Percentiles rank a stretch among this genome's conserved stretches.
Conservation (phyloP, 2,888 invertebrate species). For the Helleia helle region DNA sequence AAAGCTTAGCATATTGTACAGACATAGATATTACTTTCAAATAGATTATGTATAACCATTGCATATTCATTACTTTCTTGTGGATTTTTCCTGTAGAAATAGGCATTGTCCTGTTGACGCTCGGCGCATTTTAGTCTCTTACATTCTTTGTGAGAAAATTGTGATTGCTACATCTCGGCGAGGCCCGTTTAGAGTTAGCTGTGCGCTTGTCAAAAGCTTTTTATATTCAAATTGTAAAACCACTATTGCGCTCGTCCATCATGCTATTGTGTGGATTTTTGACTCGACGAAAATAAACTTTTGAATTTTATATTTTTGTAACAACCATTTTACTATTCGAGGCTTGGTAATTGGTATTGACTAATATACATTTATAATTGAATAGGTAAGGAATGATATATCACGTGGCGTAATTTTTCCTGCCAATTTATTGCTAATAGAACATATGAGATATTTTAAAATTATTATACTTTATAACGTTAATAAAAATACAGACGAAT, state of each 20-base stretch:
- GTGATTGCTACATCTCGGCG: slow-evolving; percentile 36
- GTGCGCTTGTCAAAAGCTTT: slow-evolving; percentile 22
- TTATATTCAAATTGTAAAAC: slow-evolving; percentile 21
- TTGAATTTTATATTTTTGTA: too few species aligned
- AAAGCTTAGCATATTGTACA: neutral
- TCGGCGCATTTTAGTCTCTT: slow-evolving; percentile 38
- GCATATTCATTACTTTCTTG: slow-evolving; percentile 1
- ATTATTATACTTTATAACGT: neutral
- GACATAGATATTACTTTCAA: too few species aligned
- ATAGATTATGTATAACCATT: too few species aligned
- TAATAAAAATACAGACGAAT: neutral
- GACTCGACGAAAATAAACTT: too few species aligned
- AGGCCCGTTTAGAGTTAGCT: slow-evolving; percentile 22
- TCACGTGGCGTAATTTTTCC: too few species aligned
- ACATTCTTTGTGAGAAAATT: slow-evolving; percentile 40
- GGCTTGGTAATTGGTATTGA: neutral
- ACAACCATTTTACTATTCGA: too few species aligned
- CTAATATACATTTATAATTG: neutral
- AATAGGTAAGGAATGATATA: too few species aligned
- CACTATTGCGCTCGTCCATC: slow-evolving; percentile 9
- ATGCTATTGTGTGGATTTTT: neutral
- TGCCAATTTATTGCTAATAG: neutral
- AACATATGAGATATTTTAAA: neutral
- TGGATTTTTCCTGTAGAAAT: slow-evolving; percentile 24
- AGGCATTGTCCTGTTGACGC: slow-evolving; percentile 44